Base-by-base conservation (phyloP, 1,140 invertebrate species). In the Drosophila kanapiae region DNA sequence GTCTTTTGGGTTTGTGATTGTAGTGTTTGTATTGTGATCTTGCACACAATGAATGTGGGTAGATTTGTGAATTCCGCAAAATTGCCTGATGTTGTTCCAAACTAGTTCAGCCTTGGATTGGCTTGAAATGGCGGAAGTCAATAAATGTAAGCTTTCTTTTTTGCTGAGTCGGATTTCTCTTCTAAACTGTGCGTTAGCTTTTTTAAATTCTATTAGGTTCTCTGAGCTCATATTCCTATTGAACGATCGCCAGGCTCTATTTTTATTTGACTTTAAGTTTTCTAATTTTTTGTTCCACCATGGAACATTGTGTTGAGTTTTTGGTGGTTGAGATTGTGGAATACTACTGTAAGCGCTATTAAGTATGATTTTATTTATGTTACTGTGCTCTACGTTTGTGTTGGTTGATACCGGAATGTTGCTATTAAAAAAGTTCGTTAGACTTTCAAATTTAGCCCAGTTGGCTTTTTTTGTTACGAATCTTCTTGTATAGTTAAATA, bases 181-280 rank as follows among this genome's bases (percentile, higher is more conserved):
- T 53, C 49, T 53, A 7, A 35, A 18, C n/a, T 53, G 49, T 2
- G 49, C 29, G 16, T 53, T 53, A 11, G 27, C 47, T 49, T 53
- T 53, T 29, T 48, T 48, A 51, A 27, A 49, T 49, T 51, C 13
- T 51, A 51, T 51, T 51, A 51, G 8, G 49, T 51, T 51, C 13
- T 38, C 11, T 38, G n/a, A n/a, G n/a, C 37, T 14, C 49, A 51
- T 53, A 13, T 16, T 29, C 9, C 49, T 53, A 31, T 53, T 53
- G 23, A 47, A 47, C 11, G n/a, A 16, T 53, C 29, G 33, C 49
- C 49, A 33, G 27, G 49, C 49, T 33, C 49, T n/a, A 4, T 53
- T 53, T 53, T 33, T 53, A 4, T 14, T 33, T 2, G 6, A 14
- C 16, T 53, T 53, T 11, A 53, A 16, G n/a, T 42, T 4, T 0